phyloP scores from a whole-genome alignment of 37 sponge, comb jelly and placozoan species.

The Chondrilla cf. caribensis region DNA sequence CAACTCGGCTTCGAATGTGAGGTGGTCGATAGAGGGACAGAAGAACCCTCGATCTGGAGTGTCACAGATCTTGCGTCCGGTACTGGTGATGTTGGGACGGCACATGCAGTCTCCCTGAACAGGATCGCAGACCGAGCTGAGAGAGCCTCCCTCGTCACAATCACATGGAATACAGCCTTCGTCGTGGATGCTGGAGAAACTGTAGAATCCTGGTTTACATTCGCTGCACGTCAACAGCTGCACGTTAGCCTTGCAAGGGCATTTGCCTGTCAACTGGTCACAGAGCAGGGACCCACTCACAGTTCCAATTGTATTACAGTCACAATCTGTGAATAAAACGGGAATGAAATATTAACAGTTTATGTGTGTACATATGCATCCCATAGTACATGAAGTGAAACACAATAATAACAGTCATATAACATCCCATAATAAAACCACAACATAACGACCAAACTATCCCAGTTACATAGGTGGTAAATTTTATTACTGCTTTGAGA shows the following conservation, averaged over 20 bases:
- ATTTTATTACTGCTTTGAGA: background rate
- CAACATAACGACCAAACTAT: background rate
- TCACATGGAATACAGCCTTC: conserved; percentile 47
- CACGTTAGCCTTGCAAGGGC: conserved; percentile 42
- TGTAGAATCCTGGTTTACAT: conserved; percentile 21
- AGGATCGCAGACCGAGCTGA: background rate
- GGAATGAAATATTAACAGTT: background rate
- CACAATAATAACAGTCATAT: background rate
- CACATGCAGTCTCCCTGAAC: conserved; percentile 25
- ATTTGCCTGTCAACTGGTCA: conserved; percentile 18
- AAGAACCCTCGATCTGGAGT: conserved; percentile 2
- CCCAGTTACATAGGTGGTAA: background rate
- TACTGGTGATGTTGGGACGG: conserved; percentile 15
- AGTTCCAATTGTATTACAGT: conserved; percentile 25
- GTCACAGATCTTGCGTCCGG: background rate
- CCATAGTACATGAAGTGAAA: background rate
- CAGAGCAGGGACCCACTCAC: background rate
- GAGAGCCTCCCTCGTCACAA: conserved; percentile 46
- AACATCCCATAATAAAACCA: no score
- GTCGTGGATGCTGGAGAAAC: background rate
- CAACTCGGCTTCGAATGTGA: conserved; percentile 47
- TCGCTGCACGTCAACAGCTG: background rate
- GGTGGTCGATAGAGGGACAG: conserved; percentile 50
- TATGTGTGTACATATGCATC: no score
- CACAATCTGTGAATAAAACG: background rate